Percentiles rank a stretch among this genome's conserved stretches.
These are phyloP conservation scores for Papilio xuthus DNA, from an alignment of 1,140 invertebrate species.

Conservation along the genomic window DNA sequence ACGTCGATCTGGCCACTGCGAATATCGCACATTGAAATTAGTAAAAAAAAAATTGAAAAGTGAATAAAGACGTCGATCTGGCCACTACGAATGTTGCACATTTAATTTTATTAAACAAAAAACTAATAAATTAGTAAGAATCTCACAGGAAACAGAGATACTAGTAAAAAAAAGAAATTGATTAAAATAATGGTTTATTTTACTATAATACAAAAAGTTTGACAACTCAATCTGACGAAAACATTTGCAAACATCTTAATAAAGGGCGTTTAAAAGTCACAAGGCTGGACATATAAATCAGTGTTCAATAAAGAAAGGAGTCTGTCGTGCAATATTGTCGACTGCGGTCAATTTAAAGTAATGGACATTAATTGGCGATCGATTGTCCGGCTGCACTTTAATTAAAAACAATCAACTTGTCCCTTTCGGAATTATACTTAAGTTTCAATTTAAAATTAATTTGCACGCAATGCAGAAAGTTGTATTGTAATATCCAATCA, in stretches of 20 bases:
- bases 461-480: not conserved
- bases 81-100: not conserved
- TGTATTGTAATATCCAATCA: not conserved
- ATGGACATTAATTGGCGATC: slow-evolving; percentile 61
- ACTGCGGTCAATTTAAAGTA: slow-evolving; percentile 46
- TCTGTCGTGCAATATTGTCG: slow-evolving; percentile 19
- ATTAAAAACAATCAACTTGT: slow-evolving; percentile 68
- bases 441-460: slow-evolving; percentile 24
- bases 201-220: not conserved
- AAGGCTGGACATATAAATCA: slow-evolving; percentile 6
- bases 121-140: no score
- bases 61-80: not conserved
- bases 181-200: not conserved
- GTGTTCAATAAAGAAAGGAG: slow-evolving; percentile 13
- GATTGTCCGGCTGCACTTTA: slow-evolving; percentile 61
- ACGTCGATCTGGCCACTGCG: not conserved
- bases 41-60: not conserved
- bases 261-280: slow-evolving; percentile 16
- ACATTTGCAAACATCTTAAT: not conserved
- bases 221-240: not conserved
- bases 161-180: not conserved
- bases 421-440: slow-evolving; percentile 46
- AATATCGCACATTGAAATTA: not conserved
- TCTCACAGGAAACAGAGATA: no score
- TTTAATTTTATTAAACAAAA: not conserved